Evolutionary conservation across 2,113 vertebrate species (phyloP).

Genomic region (Anarrhichthys ocellatus): DNA sequence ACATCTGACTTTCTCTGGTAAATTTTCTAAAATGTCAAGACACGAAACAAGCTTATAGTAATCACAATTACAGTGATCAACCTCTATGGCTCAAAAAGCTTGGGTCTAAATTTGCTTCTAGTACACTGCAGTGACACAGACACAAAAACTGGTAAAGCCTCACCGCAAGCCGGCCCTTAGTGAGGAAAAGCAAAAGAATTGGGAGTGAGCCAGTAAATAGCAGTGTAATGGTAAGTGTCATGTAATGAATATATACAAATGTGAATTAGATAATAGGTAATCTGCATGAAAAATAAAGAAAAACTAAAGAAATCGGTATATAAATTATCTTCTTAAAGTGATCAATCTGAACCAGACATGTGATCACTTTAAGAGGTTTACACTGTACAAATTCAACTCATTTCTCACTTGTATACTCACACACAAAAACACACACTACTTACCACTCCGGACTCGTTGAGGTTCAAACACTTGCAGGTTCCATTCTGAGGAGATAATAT

Average conservation of each 20-base stretch:
- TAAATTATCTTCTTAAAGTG: too few relatives aligned
- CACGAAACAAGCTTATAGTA: background rate
- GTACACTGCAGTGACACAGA: too few relatives aligned
- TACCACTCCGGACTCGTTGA: background rate
- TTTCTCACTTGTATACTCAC: background rate
- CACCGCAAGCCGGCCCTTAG: background rate
- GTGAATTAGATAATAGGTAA: background rate
- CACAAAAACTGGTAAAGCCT: background rate
- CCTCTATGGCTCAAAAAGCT: background rate
- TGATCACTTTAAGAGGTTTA: background rate
- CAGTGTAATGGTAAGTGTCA: background rate
- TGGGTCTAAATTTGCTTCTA: background rate
- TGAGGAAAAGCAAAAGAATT: too few relatives aligned
- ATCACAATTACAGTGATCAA: background rate
- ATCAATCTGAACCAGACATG: background rate
- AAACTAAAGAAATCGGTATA: background rate
- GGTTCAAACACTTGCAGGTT: conserved; percentile 9
- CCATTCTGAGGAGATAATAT: conserved; percentile 17
- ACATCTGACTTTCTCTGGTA: background rate
- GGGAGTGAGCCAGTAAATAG: background rate
- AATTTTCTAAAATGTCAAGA: background rate
- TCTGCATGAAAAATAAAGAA: background rate
- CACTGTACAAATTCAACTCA: background rate
- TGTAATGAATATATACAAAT: background rate
- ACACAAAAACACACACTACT: conserved; percentile 18